These are phyloP conservation scores for Lepilemur ruficaudatus DNA, from an alignment of 2,797 vertebrate genomes.

Conservation along the genomic window DNA sequence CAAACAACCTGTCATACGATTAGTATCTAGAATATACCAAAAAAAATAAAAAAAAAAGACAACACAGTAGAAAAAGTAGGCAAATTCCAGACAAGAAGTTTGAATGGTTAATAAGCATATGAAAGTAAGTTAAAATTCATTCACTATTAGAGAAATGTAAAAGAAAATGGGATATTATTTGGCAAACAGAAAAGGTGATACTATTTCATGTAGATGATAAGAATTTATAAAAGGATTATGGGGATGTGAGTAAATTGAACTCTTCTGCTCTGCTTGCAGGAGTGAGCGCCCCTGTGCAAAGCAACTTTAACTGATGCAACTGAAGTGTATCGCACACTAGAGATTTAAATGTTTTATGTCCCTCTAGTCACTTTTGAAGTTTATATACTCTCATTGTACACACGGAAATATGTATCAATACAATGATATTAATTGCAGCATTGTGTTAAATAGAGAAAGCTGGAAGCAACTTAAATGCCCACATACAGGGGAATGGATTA, in stretches of 20 bases:
- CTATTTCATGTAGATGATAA: not conserved
- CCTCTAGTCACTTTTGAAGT: not conserved
- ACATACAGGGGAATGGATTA: not conserved
- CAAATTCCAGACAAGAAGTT: not conserved
- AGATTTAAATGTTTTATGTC: not conserved
- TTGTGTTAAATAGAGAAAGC: not conserved
- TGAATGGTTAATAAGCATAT: not conserved
- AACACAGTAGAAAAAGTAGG: not conserved
- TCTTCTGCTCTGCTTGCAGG: not conserved
- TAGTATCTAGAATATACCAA: not conserved
- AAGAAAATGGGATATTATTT: not conserved
- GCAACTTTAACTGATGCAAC: not conserved
- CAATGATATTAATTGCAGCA: not conserved
- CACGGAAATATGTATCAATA: not conserved
- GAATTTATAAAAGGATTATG: not conserved
- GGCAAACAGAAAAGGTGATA: not conserved
- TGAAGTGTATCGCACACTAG: not conserved
- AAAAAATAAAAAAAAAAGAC: not conserved
- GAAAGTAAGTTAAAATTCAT: not conserved
- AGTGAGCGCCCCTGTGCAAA: not conserved
- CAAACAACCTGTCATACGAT: not conserved
- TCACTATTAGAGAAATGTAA: not conserved
- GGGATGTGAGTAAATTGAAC: not conserved
- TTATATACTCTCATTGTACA: not conserved
- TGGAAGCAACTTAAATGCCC: not conserved